phyloP scores from a whole-genome alignment of 2,113 vertebrate species.

The Papio anubis region DNA sequence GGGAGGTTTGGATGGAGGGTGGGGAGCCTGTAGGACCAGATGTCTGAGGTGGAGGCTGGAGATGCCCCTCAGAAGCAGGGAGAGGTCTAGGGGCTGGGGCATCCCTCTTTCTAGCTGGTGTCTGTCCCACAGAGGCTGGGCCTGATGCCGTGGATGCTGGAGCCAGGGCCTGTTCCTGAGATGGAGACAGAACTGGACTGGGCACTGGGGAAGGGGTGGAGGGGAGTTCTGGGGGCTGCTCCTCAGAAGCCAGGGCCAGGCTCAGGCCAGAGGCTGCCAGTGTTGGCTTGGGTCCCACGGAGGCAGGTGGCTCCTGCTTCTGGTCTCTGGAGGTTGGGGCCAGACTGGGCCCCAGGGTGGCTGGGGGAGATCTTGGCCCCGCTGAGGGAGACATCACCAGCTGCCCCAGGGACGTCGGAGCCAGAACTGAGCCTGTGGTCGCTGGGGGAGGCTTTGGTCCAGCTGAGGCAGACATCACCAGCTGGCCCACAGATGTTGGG shows the following conservation, averaged over 20 bases:
- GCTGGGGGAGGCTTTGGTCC: conserved; percentile 45
- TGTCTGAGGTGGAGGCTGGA: conserved; percentile 33
- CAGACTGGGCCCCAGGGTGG: not conserved
- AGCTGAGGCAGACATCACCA: conserved; percentile 2
- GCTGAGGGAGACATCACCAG: conserved; percentile 37
- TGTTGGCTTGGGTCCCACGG: conserved; percentile 55
- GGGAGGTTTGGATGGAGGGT: conserved; percentile 29
- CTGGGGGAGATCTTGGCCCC: not conserved
- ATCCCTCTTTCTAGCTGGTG: conserved; percentile 42
- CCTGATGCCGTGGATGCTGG: not conserved
- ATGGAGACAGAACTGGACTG: conserved; percentile 50
- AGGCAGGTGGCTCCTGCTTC: conserved; percentile 56
- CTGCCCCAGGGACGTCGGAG: conserved; percentile 48
- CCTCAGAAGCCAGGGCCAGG: conserved; percentile 52
- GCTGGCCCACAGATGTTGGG: conserved; percentile 50
- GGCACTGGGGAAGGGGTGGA: conserved; percentile 22
- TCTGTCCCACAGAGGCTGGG: not conserved
- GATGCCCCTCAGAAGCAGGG: not conserved
- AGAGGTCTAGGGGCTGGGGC: not conserved
- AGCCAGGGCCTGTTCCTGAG: conserved; percentile 48
- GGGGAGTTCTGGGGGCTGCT: not conserved
- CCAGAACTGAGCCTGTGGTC: conserved; percentile 11
- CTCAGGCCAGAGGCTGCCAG: conserved; percentile 52
- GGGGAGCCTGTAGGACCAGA: not conserved
- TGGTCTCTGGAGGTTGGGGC: conserved; percentile 50